phyloP scores from a whole-genome alignment of 2,113 vertebrate genomes.

The Cheirogaleus medius region DNA sequence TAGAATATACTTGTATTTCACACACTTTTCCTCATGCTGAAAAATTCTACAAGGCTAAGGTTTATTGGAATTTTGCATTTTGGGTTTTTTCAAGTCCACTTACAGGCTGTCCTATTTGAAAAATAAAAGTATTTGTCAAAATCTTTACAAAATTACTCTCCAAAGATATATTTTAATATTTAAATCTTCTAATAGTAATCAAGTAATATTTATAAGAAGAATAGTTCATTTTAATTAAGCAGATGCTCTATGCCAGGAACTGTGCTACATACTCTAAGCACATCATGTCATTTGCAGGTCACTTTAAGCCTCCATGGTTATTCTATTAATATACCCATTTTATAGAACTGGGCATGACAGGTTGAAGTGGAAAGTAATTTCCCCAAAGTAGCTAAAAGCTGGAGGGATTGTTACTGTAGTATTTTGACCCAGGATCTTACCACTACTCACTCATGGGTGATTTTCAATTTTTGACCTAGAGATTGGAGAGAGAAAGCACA shows the following conservation, averaged over 20 bases:
- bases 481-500: background rate
- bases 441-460: background rate
- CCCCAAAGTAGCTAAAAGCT: background rate
- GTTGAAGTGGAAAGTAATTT: background rate
- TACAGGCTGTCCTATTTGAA: accelerated
- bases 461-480: background rate
- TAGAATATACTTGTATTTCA: background rate
- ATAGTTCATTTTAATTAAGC: background rate
- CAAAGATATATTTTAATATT: background rate
- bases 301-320: accelerated
- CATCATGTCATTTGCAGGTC: background rate
- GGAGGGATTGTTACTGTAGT: background rate
- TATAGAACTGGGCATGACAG: background rate
- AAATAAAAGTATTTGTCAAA: background rate
- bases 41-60: background rate
- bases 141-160: background rate
- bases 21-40: background rate
- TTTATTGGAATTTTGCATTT: background rate
- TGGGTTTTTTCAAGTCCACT: background rate
- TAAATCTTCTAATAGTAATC: background rate
- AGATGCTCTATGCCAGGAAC: background rate
- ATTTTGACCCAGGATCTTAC: background rate
- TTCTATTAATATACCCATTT: background rate
- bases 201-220: background rate
- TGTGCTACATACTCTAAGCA: background rate